A percentile compares a stretch with the other conserved stretches of the same genome.
These are phyloP conservation scores for Drosophila histrio DNA, from an alignment of 2,888 invertebrate species.

Conservation along the genomic window DNA sequence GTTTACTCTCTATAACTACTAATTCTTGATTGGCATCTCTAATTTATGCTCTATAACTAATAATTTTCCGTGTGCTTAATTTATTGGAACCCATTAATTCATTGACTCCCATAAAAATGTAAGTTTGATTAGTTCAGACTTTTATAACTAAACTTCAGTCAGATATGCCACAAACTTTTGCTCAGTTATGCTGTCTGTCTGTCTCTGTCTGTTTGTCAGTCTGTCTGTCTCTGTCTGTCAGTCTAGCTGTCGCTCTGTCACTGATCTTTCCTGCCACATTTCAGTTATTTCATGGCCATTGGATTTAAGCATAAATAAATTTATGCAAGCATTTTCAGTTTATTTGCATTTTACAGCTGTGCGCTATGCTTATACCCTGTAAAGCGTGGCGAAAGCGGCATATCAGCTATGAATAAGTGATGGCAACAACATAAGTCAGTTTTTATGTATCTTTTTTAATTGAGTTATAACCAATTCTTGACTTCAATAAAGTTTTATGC, in stretches of 20 bases:
- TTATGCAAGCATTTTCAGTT: constrained; percentile 17
- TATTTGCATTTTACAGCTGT: constrained; percentile 45
- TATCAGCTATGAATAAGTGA: not conserved
- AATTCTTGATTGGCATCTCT: too few species aligned
- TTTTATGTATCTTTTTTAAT: too few species aligned
- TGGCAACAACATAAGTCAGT: not conserved
- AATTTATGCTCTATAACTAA: too few species aligned
- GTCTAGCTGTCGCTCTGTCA: not conserved
- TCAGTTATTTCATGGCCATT: constrained; percentile 51
- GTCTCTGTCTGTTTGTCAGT: not conserved
- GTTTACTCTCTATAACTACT: too few species aligned
- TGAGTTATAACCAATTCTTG: too few species aligned
- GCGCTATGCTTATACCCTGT: constrained; percentile 1
- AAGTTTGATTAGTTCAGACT: constrained; percentile 12
- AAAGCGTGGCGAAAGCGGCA: not conserved
- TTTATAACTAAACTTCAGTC: constrained; percentile 3
- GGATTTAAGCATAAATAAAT: constrained; percentile 37
- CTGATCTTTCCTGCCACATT: constrained; percentile 29
- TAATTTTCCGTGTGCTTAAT: constrained; percentile 7
- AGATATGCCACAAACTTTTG: constrained; percentile 2
- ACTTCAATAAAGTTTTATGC: too few species aligned
- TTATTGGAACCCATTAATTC: constrained; percentile 12
- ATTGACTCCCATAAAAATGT: not conserved
- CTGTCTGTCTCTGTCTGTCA: not conserved
- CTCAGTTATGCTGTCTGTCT: constrained; percentile 1